Conservation (phyloP, 1,140 invertebrate species). For the Papilio polyxenes region DNA sequence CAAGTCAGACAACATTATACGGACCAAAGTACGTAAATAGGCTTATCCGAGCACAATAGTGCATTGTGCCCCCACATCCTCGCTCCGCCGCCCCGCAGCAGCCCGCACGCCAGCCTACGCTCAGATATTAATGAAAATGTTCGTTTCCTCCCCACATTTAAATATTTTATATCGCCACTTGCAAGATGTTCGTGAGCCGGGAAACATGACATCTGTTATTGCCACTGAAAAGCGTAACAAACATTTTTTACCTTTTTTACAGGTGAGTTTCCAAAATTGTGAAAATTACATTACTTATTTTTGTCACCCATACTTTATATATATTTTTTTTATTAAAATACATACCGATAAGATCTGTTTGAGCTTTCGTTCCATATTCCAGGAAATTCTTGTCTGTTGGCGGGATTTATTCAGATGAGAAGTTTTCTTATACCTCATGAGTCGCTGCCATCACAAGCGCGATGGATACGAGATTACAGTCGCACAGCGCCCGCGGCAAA, state of each 20-base stretch:
- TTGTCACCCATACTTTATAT: no score
- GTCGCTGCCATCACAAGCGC: not conserved
- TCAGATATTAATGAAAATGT: slow-evolving; percentile 51
- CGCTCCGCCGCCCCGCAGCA: not conserved
- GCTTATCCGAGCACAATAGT: slow-evolving; percentile 39
- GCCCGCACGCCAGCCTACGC: slow-evolving; percentile 15
- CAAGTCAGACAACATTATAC: slow-evolving; percentile 28
- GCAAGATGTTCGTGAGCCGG: slow-evolving; percentile 36
- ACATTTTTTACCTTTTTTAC: slow-evolving; percentile 31
- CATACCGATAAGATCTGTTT: not conserved
- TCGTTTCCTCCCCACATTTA: slow-evolving; percentile 45
- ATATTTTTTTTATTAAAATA: not conserved
- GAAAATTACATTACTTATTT: not conserved
- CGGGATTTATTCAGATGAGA: slow-evolving; percentile 10
- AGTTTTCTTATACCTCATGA: slow-evolving; percentile 1
- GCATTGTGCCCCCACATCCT: slow-evolving; percentile 32
- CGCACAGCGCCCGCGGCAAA: slow-evolving; percentile 2
- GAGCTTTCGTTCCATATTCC: not conserved
- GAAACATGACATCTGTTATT: slow-evolving; percentile 44
- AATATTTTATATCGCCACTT: slow-evolving; percentile 53
- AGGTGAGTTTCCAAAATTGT: slow-evolving; percentile 30
- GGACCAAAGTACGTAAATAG: slow-evolving; percentile 34
- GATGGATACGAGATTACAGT: slow-evolving; percentile 12
- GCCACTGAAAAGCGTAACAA: slow-evolving; percentile 37
- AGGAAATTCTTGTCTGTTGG: not conserved